Percentiles rank a stretch among this genome's conserved stretches.
phyloP scores from a whole-genome alignment of 1,140 invertebrate species.

The Tribolium madens region DNA sequence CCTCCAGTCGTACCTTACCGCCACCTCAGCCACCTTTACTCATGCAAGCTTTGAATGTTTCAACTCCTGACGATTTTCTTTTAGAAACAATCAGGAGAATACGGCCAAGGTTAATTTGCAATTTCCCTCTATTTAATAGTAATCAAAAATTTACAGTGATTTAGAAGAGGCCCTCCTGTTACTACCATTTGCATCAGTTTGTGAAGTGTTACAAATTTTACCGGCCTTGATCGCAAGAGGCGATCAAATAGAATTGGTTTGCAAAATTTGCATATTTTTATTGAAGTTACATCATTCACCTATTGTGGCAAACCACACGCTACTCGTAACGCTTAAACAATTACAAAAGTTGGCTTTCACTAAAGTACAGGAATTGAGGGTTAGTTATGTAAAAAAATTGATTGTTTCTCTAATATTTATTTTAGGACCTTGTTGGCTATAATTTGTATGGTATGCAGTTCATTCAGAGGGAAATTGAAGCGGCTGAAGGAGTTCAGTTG shows the following conservation, averaged over 20 bases:
- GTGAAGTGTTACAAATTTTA: conserved; percentile 81
- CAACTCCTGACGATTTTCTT: conserved; percentile 83
- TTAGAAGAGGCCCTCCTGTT: conserved; percentile 90
- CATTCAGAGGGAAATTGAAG: conserved; percentile 82
- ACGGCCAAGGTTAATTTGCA: conserved; percentile 73
- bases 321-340: conserved; percentile 78
- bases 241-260: conserved; percentile 81
- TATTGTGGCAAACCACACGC: conserved; percentile 76
- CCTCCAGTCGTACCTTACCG: conserved; percentile 58
- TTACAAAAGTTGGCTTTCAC: conserved; percentile 72
- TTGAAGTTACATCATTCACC: conserved; percentile 88
- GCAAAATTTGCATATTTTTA: conserved; percentile 82
- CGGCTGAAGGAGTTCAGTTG: conserved; percentile 81
- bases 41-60: conserved; percentile 82
- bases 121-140: background rate
- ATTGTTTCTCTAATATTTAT: conserved; percentile 42
- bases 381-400: conserved; percentile 64
- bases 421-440: conserved; percentile 85
- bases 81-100: conserved; percentile 83
- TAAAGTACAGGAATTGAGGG: conserved; percentile 74
- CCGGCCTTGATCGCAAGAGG: conserved; percentile 75
- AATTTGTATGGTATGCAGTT: conserved; percentile 88
- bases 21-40: conserved; percentile 74
- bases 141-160: conserved; percentile 78
- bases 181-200: conserved; percentile 85